Evolutionary conservation across 2,888 invertebrate genomes (phyloP).

Genomic region (Acrobeloides nanus): DNA sequence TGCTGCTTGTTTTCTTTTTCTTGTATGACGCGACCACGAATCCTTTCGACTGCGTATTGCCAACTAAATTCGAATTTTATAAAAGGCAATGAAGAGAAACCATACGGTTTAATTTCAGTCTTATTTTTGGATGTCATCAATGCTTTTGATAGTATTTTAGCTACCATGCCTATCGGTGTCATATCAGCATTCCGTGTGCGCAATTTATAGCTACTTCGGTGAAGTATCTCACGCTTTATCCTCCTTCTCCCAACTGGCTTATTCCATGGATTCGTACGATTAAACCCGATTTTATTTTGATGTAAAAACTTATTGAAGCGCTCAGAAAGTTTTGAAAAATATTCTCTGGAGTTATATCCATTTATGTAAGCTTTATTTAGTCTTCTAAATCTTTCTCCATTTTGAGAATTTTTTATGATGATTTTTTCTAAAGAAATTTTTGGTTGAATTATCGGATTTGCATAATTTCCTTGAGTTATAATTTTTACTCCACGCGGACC

Average conservation of each 20-base stretch:
- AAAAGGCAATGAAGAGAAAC: not conserved
- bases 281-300: conserved; percentile 1
- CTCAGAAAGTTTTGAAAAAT: too few relatives aligned
- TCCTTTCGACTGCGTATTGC: conserved; percentile 10
- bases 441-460: too few relatives aligned
- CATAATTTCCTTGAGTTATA: too few relatives aligned
- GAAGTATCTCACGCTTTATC: too few relatives aligned
- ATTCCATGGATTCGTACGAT: too few relatives aligned
- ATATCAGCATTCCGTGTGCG: conserved; percentile 8
- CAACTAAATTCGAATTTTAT: conserved; percentile 7
- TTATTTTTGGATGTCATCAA: conserved; percentile 16
- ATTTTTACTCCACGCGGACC: too few relatives aligned
- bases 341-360: too few relatives aligned
- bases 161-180: conserved; percentile 17
- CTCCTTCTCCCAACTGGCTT: too few relatives aligned
- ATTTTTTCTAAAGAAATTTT: too few relatives aligned
- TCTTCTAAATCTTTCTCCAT: not conserved
- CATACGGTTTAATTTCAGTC: conserved; percentile 11
- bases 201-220: conserved; percentile 9
- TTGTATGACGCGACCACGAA: conserved; percentile 9
- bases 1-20: conserved; percentile 1
- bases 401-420: too few relatives aligned
- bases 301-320: too few relatives aligned
- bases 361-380: not conserved
- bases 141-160: conserved; percentile 14